Percentiles rank a stretch among this genome's conserved stretches.
These are phyloP conservation scores for Halictus rubicundus DNA, from an alignment of 1,140 invertebrate species.

Conservation along the genomic window DNA sequence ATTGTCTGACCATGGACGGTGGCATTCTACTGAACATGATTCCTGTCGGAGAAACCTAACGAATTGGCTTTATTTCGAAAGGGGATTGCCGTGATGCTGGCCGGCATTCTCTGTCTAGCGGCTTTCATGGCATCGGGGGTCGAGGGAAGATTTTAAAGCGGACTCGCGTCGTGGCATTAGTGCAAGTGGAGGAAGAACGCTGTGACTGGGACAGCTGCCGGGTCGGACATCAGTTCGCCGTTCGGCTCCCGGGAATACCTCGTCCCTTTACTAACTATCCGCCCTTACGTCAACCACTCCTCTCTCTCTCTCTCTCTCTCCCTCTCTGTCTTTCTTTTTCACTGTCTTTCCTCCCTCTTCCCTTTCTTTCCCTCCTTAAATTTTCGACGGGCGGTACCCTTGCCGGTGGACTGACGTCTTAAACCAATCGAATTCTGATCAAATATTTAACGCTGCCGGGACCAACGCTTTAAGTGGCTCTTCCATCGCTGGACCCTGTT, in stretches of 20 bases:
- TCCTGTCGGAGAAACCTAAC: slow-evolving; percentile 62
- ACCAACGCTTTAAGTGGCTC: slow-evolving; percentile 66
- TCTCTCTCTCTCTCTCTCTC: slow-evolving; percentile 33
- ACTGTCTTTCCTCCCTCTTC: slow-evolving; percentile 27
- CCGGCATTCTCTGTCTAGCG: slow-evolving; percentile 28
- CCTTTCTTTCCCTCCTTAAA: slow-evolving; percentile 35
- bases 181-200: slow-evolving; percentile 34
- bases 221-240: slow-evolving; percentile 69
- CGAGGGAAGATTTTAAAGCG: slow-evolving; percentile 70
- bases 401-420: slow-evolving; percentile 67
- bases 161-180: slow-evolving; percentile 52
- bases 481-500: slow-evolving; percentile 54
- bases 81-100: slow-evolving; percentile 36
- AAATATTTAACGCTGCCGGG: slow-evolving; percentile 78
- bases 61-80: slow-evolving; percentile 71
- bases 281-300: slow-evolving; percentile 63
- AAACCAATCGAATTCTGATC: slow-evolving; percentile 76
- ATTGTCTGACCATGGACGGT: slow-evolving; percentile 46
- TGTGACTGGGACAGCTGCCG: slow-evolving; percentile 74
- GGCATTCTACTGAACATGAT: slow-evolving; percentile 40
- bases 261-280: slow-evolving; percentile 66
- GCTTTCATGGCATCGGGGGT: slow-evolving; percentile 14
- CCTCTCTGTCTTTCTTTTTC: slow-evolving; percentile 27
- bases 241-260: slow-evolving; percentile 74
- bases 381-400: slow-evolving; percentile 49